phyloP scores from a whole-genome alignment of 2,888 invertebrate genomes.

The Sturmia bella region DNA sequence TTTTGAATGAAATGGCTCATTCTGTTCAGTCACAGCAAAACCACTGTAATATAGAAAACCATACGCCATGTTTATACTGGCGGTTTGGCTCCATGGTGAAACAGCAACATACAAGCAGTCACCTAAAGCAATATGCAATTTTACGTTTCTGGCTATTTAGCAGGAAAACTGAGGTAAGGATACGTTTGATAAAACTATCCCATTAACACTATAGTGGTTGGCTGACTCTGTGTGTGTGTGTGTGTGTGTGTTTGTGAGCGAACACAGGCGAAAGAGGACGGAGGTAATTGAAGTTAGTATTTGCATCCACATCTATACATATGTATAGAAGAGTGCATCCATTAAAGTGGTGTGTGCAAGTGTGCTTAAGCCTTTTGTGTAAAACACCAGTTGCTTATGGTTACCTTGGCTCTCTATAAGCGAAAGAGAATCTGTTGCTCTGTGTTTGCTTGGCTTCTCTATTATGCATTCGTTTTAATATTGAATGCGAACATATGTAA shows the following conservation, averaged over 20 bases:
- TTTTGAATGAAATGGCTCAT: constrained; percentile 42
- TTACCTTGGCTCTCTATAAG: constrained; percentile 55
- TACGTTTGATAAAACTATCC: constrained; percentile 49
- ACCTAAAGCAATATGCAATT: constrained; percentile 10
- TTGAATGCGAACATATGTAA: constrained; percentile 53
- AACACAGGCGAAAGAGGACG: no score
- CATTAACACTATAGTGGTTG: constrained; percentile 60
- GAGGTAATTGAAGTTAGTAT: no score
- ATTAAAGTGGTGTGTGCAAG: constrained; percentile 17
- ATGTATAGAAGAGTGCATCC: no score
- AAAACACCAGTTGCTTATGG: constrained; percentile 80
- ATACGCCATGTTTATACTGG: constrained; percentile 59
- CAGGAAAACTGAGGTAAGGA: neutral
- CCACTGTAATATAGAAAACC: constrained; percentile 66
- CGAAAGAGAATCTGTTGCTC: constrained; percentile 28
- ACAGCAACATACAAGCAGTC: constrained; percentile 38
- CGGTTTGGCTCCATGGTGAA: constrained; percentile 54
- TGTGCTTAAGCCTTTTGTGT: constrained; percentile 29
- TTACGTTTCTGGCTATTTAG: constrained; percentile 6
- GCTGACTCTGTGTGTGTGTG: constrained; percentile 27
- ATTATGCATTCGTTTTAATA: constrained; percentile 60
- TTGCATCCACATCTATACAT: no score
- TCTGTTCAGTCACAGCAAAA: constrained; percentile 48
- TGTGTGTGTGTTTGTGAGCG: constrained; percentile 10
- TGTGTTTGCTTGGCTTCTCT: constrained; percentile 35